Evolutionary conservation across 2,797 vertebrate genomes (phyloP), one percentile per base, ranked within the genome.

Genomic region (Petrocephalus schoutedeni): DNA sequence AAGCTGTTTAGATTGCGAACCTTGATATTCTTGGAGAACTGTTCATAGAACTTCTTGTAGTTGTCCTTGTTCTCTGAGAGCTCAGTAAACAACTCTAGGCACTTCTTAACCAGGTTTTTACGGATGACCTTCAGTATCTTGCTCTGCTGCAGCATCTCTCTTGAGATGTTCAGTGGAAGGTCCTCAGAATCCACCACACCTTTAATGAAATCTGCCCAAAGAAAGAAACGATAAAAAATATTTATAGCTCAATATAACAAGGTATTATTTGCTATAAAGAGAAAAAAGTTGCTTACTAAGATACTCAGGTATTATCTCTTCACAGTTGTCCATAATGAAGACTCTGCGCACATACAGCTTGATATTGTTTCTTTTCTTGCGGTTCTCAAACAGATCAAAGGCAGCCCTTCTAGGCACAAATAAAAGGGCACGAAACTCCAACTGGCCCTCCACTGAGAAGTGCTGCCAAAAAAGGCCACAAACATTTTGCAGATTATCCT

Each of bases 171-270:
- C 64, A 98, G 93, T 74, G 98, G 98, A 0, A 98, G 95, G 89
- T 98, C 98, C 89, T 98, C 97, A 0, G 97, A 98, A 89, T 98
- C 98, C 64, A 98, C 97, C 82, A 98, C 97, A 3, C 97, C 97
- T 90, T 97, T 96, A 90, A 98, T 97, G 91, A 98, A 98, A 89
- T 98, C 97, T 98, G 85, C 7, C 51, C 14, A 87, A 53, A 67
- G 23, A 87, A 8, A 80, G 9, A 41, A 32, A 53, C 51, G 28
- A 19, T 84, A 54, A 45, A 86, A 85, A 56, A 41, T 86, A 58
- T 36, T 19, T 58, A 2, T 36, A 32, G 16, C 6, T 59, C 32
- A 41, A 58, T 9, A 86, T 84, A 84, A 41, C 54, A 59, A 59
- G 28, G 14, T 28, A n/a, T 14, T n/a, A 86, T 19, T 41, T 58